A percentile compares a stretch with the other conserved stretches of the same genome.
Conservation (phyloP, 2,113 vertebrate species). For the Corythornis vintsioides region DNA sequence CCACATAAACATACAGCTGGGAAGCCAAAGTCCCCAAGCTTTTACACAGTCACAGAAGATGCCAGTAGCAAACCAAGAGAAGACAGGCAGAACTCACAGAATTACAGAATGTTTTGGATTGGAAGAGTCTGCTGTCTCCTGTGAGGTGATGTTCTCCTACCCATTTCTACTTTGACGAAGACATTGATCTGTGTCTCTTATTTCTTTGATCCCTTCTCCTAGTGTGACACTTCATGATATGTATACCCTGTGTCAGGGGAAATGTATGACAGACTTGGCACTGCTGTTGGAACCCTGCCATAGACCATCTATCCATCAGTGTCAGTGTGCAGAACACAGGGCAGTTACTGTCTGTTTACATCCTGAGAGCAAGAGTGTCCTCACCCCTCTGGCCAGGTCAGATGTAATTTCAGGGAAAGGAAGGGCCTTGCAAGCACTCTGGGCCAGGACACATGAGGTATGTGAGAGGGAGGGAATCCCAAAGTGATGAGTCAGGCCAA, state of each 20-base stretch:
- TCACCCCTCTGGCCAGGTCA: constrained; percentile 3
- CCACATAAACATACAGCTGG: not conserved
- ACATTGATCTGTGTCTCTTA: not conserved
- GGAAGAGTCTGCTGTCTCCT: not conserved
- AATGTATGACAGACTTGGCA: not conserved
- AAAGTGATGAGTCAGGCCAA: not conserved
- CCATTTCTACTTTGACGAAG: not conserved
- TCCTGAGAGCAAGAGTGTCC: constrained; percentile 48
- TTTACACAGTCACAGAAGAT: not conserved
- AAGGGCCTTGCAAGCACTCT: not conserved
- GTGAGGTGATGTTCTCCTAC: not conserved
- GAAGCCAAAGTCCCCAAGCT: not conserved
- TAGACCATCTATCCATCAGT: constrained; percentile 4
- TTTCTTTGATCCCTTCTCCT: not conserved
- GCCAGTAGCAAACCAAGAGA: not conserved
- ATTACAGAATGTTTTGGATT: not conserved
- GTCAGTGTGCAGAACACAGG: not conserved
- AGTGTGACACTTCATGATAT: not conserved
- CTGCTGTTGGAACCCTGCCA: constrained; percentile 40
- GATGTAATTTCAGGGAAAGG: constrained; percentile 54
- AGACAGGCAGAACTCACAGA: not conserved
- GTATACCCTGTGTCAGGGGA: not conserved
- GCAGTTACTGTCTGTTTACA: constrained; percentile 36
- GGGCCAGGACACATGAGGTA: not conserved
- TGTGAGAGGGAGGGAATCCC: constrained; percentile 1